These are phyloP conservation scores for Semotilus atromaculatus DNA, from an alignment of 2,797 vertebrate genomes.

Conservation along the genomic window DNA sequence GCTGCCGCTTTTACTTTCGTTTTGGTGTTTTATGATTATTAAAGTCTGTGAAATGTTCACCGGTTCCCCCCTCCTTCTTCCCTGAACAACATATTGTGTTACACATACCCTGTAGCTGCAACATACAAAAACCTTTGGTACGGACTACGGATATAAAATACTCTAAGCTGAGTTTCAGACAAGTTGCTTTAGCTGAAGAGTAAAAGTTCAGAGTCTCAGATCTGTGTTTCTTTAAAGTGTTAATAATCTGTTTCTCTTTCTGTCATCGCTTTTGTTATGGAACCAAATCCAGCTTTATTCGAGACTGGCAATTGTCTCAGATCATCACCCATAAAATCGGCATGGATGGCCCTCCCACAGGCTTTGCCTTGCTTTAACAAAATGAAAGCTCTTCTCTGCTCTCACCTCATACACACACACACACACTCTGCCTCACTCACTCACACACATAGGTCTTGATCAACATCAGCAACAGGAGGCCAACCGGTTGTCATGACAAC, in stretches of 20 bases:
- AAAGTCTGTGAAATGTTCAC: no score
- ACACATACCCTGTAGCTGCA: background rate
- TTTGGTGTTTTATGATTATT: no score
- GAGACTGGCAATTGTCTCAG: constrained; percentile 61
- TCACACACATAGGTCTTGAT: constrained; percentile 67
- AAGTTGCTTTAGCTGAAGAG: constrained; percentile 44
- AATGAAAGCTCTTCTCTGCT: constrained; percentile 65
- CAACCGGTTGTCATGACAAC: constrained; percentile 76
- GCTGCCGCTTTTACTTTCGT: no score
- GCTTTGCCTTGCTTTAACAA: constrained; percentile 55
- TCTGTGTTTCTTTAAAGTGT: constrained; percentile 59
- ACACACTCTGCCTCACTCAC: constrained; percentile 18
- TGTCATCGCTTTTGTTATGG: constrained; percentile 43
- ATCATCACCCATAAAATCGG: constrained; percentile 55
- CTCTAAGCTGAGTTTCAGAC: background rate
- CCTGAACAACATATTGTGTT: no score
- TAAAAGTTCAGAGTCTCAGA: constrained; percentile 55
- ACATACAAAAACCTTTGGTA: background rate
- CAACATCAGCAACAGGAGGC: constrained; percentile 77
- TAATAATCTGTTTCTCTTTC: constrained; percentile 56
- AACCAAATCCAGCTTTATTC: constrained; percentile 54
- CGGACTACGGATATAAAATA: background rate
- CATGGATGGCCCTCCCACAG: constrained; percentile 48
- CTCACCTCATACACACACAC: constrained; percentile 60
- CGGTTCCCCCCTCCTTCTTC: no score